These are phyloP conservation scores for Aradus depressus DNA, from an alignment of 2,888 invertebrate genomes.

Conservation along the genomic window DNA sequence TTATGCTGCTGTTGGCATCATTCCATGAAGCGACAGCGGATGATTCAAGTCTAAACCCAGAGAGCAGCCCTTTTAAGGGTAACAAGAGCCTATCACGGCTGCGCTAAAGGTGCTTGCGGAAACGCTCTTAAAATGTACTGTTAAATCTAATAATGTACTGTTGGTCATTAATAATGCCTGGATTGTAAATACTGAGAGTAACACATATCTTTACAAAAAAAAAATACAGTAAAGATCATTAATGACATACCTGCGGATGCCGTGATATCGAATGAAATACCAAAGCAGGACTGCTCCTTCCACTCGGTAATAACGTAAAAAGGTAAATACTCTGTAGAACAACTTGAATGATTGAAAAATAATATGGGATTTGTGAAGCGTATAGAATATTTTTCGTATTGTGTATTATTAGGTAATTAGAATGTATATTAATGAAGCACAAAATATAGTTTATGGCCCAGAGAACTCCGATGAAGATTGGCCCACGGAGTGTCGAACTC, in stretches of 20 bases:
- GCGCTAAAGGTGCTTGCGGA: too few species aligned
- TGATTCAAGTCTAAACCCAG: too few species aligned
- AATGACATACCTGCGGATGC: constrained; percentile 15
- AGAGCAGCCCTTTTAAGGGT: too few species aligned
- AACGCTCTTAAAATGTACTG: too few species aligned
- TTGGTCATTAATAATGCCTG: too few species aligned
- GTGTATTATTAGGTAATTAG: constrained; percentile 37
- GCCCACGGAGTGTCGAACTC: constrained; percentile 59
- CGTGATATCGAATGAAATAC: constrained; percentile 18
- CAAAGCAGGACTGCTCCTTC: constrained; percentile 11
- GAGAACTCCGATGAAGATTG: constrained; percentile 51
- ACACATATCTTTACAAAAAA: not conserved
- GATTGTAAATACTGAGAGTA: not conserved
- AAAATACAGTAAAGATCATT: not conserved
- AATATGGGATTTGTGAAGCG: constrained; percentile 37
- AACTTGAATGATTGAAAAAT: constrained; percentile 34
- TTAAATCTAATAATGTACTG: too few species aligned
- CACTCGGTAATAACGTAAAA: constrained; percentile 26
- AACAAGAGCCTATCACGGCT: too few species aligned
- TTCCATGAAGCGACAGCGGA: too few species aligned
- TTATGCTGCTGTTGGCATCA: too few species aligned
- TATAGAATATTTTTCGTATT: constrained; percentile 33
- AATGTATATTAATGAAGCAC: constrained; percentile 55
- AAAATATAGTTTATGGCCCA: constrained; percentile 59
- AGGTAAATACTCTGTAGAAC: constrained; percentile 32